Percentiles rank a stretch among this genome's conserved stretches.
Conservation (phyloP, 2,888 invertebrate genomes). For the Agrochola litura region DNA sequence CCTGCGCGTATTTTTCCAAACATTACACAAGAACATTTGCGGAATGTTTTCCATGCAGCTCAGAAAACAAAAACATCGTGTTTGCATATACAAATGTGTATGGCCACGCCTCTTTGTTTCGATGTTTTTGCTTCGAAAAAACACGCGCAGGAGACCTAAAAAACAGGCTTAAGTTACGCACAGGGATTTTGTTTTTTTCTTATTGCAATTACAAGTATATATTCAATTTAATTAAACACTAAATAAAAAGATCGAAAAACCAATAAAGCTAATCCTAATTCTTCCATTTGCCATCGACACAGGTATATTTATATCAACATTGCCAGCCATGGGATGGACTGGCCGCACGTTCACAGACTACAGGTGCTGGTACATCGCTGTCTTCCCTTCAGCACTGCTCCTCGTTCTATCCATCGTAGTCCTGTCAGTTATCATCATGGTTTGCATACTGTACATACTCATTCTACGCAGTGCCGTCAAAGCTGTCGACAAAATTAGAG, state of each 20-base stretch:
- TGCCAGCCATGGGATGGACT: conserved; percentile 81
- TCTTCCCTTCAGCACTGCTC: conserved; percentile 89
- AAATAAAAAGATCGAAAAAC: not conserved
- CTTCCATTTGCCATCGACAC: conserved; percentile 59
- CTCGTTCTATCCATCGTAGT: conserved; percentile 87
- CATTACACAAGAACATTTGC: too few relatives aligned
- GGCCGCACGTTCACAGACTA: conserved; percentile 87
- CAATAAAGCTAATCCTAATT: conserved; percentile 11
- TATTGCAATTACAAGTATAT: not conserved
- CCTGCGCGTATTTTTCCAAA: too few relatives aligned
- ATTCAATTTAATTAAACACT: not conserved
- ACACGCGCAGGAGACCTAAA: too few relatives aligned
- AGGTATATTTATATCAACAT: conserved; percentile 77
- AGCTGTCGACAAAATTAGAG: conserved; percentile 87
- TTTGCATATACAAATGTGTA: too few relatives aligned
- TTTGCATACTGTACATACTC: conserved; percentile 87
- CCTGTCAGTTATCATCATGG: conserved; percentile 81
- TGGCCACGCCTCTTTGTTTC: too few relatives aligned
- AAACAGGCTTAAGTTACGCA: too few relatives aligned
- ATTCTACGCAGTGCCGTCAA: conserved; percentile 89
- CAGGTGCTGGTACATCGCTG: conserved; percentile 90
- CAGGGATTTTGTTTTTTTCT: too few relatives aligned
- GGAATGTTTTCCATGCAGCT: too few relatives aligned
- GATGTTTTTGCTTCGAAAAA: too few relatives aligned
- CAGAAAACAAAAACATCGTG: too few relatives aligned